Conservation (phyloP, 2,888 invertebrate genomes). For the Listrodromus nycthemerus region DNA sequence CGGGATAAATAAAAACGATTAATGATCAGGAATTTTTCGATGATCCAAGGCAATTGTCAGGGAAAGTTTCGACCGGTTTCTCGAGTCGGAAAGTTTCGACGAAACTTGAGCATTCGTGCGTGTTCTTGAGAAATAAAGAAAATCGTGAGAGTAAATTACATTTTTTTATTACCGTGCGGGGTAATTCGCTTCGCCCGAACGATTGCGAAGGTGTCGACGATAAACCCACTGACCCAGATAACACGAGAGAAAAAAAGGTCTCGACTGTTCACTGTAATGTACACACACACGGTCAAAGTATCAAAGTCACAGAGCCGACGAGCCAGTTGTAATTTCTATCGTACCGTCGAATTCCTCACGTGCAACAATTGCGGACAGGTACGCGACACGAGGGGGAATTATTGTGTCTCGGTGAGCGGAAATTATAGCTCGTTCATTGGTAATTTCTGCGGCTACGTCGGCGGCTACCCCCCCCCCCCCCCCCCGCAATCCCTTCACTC, state of each 20-base stretch:
- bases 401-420: slow-evolving; percentile 51
- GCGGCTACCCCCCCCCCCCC: neutral
- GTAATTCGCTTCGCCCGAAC: neutral
- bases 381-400: slow-evolving; percentile 50
- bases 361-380: slow-evolving; percentile 19
- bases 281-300: neutral
- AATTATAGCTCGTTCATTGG: slow-evolving; percentile 56
- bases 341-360: slow-evolving; percentile 58
- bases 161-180: neutral
- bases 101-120: neutral
- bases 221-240: slow-evolving; percentile 54
- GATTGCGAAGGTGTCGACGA: neutral
- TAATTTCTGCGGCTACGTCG: slow-evolving; percentile 47
- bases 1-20: too few species aligned
- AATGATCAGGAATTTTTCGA: too few species aligned
- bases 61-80: too few species aligned
- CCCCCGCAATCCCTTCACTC: neutral
- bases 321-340: slow-evolving; percentile 17
- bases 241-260: neutral
- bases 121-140: neutral
- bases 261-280: slow-evolving; percentile 7
- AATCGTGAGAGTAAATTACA: neutral
- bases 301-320: slow-evolving; percentile 12
- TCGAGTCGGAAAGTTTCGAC: neutral
- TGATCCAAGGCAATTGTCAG: too few species aligned